Base-by-base conservation (phyloP, 1,140 invertebrate species). In the Cyclina sinensis region DNA sequence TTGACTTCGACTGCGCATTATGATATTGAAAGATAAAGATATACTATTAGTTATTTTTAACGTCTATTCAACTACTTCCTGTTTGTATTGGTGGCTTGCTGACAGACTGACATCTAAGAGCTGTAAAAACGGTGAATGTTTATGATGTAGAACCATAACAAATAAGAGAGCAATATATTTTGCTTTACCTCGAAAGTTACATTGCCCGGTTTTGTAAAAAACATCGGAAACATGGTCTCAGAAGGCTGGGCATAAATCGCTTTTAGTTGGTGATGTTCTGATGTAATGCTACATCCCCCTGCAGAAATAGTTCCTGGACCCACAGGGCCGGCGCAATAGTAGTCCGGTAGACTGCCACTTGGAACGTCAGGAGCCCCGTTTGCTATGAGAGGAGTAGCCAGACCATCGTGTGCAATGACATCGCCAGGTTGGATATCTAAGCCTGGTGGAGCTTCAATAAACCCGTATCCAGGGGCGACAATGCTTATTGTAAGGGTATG, bases 351-450 rank as follows among this genome's bases (percentile, higher is more conserved):
- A 35, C 12, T 35, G 11, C 27, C 48, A 12, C 27, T 7, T 27
- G 74, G 16, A 7, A 21, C 16, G 18, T 54, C 35, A 7, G 74
- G 43, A 7, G 48, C 43, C 9, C n/a, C 27, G 16, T 32, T 78
- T 5, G 68, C 82, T 16, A 68, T 48, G 3, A 73, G 27, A 1
- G 43, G 39, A 7, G 62, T 18, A 24, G 16, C 30, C 18, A 46
- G 27, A 5, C 37, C 57, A 37, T 84, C 30, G 35, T 73, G 68
- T 54, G 46, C 82, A 30, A 84, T 27, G 27, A 84, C 62, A 57
- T 84, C 82, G 0, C 82, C 82, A 11, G 68, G 46, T 16, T 70
- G 46, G 30, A 81, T 65, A 18, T 81, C 57, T 4, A 51, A 2
- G 12, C 12, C n/a, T 11, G 39, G n/a, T n/a, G 24, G n/a, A 0